These are phyloP conservation scores for Callyntrura guangdongensis DNA, from an alignment of 2,888 invertebrate species.

Conservation along the genomic window DNA sequence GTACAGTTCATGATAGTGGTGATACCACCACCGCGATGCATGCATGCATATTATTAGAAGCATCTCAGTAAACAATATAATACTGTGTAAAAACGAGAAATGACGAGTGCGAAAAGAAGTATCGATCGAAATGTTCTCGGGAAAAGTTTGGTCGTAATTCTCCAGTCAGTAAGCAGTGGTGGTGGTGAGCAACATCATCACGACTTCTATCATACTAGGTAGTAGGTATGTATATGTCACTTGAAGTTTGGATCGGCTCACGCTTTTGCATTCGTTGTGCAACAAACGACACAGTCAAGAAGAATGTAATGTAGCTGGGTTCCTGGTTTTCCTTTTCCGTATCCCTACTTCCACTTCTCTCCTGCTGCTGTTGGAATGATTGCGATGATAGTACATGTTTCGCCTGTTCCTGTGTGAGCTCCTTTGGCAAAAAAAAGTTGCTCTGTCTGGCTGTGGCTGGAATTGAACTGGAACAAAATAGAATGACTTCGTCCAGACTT, in stretches of 20 bases:
- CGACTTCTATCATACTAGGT: neutral
- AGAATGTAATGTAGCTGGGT: neutral
- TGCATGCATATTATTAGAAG: constrained; percentile 44
- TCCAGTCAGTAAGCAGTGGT: constrained; percentile 43
- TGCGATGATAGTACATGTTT: constrained; percentile 31
- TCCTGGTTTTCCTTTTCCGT: constrained; percentile 5
- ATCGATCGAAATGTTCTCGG: constrained; percentile 75
- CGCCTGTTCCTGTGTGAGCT: constrained; percentile 57
- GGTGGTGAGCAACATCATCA: constrained; percentile 31
- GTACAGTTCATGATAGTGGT: neutral
- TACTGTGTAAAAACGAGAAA: constrained; percentile 72
- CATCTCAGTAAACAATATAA: constrained; percentile 60
- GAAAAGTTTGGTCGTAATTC: constrained; percentile 52
- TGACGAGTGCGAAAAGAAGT: constrained; percentile 72
- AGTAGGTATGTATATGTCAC: constrained; percentile 53
- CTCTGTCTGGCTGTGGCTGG: constrained; percentile 53
- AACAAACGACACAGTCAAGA: constrained; percentile 48
- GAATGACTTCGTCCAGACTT: constrained; percentile 5
- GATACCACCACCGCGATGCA: neutral
- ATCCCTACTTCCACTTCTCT: constrained; percentile 11
- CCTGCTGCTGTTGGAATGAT: constrained; percentile 31
- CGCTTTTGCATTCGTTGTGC: constrained; percentile 20
- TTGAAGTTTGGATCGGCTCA: constrained; percentile 41
- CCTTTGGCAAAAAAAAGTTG: constrained; percentile 43
- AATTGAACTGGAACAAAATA: constrained; percentile 43